phyloP scores from a whole-genome alignment of 2,888 invertebrate species.

The Ectemnius lituratus region DNA sequence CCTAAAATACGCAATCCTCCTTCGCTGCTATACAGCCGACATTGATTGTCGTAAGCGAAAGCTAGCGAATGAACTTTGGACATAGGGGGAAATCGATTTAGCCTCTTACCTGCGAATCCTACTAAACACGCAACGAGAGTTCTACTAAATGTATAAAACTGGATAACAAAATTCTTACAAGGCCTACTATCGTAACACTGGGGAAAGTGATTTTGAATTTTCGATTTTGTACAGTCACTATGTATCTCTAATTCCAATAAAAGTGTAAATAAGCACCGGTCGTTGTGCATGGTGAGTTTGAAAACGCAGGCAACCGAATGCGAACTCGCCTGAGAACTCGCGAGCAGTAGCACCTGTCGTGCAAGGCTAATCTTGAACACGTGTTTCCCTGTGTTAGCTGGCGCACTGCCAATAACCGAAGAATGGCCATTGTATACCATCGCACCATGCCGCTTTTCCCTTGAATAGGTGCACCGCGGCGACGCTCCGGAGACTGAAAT shows the following conservation, averaged over 20 bases:
- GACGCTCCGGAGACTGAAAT: not conserved
- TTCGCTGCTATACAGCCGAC: too few relatives aligned
- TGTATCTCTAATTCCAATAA: too few relatives aligned
- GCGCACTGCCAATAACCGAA: constrained; percentile 66
- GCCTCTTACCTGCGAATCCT: not conserved
- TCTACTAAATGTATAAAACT: not conserved
- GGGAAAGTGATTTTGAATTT: constrained; percentile 2
- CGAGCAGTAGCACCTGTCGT: constrained; percentile 74
- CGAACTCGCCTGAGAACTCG: constrained; percentile 59
- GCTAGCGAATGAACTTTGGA: too few relatives aligned
- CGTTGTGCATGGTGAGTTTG: constrained; percentile 10
- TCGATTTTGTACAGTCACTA: too few relatives aligned
- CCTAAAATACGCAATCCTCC: too few relatives aligned
- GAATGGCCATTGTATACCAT: constrained; percentile 63
- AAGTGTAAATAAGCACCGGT: too few relatives aligned
- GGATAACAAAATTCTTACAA: constrained; percentile 4
- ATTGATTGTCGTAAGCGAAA: too few relatives aligned
- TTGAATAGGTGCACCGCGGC: constrained; percentile 6
- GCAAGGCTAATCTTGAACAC: constrained; percentile 75
- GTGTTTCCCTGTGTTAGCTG: constrained; percentile 73
- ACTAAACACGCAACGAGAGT: constrained; percentile 10
- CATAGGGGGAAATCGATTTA: too few relatives aligned
- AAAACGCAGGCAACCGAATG: constrained; percentile 52
- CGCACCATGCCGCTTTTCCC: constrained; percentile 40
- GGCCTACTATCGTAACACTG: too few relatives aligned